phyloP scores from a whole-genome alignment of 1,140 invertebrate genomes.

The Musca vetustissima region DNA sequence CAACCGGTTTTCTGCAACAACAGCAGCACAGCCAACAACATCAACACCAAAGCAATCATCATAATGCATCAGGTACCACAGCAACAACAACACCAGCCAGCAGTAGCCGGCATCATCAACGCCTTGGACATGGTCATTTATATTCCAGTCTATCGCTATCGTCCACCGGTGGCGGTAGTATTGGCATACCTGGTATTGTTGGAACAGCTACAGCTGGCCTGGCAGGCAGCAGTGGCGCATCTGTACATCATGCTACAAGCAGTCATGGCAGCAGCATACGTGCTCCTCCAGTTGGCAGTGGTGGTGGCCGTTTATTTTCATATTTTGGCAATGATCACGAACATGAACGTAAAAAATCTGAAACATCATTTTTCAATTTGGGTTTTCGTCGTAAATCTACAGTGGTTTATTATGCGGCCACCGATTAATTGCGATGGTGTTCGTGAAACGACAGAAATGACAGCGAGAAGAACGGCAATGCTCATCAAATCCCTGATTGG shows the following conservation, averaged over 20 bases:
- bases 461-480: no score
- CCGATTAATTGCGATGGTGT: slow-evolving; percentile 28
- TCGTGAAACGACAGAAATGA: no score
- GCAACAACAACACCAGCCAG: slow-evolving; percentile 27
- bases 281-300: slow-evolving; percentile 32
- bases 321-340: slow-evolving; percentile 53
- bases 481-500: no score
- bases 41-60: slow-evolving; percentile 28
- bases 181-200: slow-evolving; percentile 24
- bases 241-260: slow-evolving; percentile 4
- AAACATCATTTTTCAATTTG: slow-evolving; percentile 52
- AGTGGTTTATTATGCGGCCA: slow-evolving; percentile 50
- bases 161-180: slow-evolving; percentile 39
- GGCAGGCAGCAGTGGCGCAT: slow-evolving; percentile 26
- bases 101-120: slow-evolving; percentile 35
- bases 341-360: slow-evolving; percentile 50
- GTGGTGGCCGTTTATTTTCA: slow-evolving; percentile 45
- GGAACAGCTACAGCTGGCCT: slow-evolving; percentile 32
- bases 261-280: slow-evolving; percentile 29
- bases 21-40: no score
- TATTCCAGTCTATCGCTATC: slow-evolving; percentile 44
- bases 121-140: slow-evolving; percentile 46
- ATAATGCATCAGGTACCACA: slow-evolving; percentile 32
- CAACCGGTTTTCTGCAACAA: slow-evolving; percentile 49
- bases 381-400: slow-evolving; percentile 53